Conservation (phyloP, 2,888 invertebrate species). For the Caenorhabditis sp. region DNA sequence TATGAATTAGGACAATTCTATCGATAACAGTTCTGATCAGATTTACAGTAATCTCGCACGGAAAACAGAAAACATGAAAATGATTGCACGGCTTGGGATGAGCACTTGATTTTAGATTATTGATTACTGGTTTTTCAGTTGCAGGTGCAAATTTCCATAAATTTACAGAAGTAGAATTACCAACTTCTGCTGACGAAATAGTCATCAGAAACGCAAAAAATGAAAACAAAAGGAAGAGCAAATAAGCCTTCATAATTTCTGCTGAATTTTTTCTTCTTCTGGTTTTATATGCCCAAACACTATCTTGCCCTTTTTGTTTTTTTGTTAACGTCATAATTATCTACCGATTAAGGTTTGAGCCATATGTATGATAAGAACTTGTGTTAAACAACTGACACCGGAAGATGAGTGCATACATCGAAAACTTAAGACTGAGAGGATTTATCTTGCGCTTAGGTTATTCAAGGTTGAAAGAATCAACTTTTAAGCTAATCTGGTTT, state of each 20-base stretch:
- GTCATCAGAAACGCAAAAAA: no score
- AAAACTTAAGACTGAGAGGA: no score
- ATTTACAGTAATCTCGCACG: constrained; percentile 20
- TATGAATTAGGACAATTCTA: constrained; percentile 21
- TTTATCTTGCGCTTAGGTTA: no score
- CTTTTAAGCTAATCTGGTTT: background rate
- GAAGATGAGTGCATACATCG: background rate
- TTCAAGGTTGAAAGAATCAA: no score
- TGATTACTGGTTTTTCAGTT: background rate
- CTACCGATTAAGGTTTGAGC: background rate
- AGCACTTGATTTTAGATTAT: background rate
- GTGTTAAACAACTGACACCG: background rate
- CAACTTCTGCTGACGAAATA: no score
- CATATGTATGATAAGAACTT: constrained; percentile 5
- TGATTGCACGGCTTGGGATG: background rate
- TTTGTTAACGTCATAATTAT: background rate
- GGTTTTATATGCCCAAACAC: background rate
- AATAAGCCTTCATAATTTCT: no score
- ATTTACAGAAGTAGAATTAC: no score
- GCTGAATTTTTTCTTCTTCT: no score
- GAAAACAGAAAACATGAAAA: constrained; percentile 30
- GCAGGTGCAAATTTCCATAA: no score
- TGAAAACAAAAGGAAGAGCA: no score
- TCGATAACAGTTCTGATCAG: constrained; percentile 9
- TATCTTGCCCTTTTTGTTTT: constrained; percentile 15